A percentile compares a stretch with the other conserved stretches of the same genome.
phyloP scores from a whole-genome alignment of 2,888 invertebrate genomes.

The Chalcosyrphus nemorum region DNA sequence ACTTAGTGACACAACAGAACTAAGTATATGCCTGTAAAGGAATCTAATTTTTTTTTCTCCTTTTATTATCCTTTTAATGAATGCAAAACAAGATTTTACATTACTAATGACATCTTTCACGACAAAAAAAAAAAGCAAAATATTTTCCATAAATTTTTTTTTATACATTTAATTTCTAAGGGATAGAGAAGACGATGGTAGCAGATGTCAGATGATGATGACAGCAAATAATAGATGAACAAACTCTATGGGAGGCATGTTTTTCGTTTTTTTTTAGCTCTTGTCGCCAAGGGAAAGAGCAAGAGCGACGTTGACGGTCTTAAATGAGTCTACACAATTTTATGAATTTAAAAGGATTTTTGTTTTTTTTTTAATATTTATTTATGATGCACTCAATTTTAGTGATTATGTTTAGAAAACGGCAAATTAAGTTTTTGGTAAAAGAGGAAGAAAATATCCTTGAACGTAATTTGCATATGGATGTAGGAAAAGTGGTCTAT shows the following conservation, averaged over 20 bases:
- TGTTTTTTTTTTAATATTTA: background rate
- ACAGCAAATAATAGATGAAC: background rate
- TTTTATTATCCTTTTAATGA: conserved; percentile 13
- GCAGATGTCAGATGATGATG: conserved; percentile 23
- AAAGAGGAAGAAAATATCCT: too few species aligned
- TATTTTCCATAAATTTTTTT: conserved; percentile 3
- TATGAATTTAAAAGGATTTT: background rate
- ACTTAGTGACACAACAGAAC: background rate
- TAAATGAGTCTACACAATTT: background rate
- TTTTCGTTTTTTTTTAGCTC: background rate
- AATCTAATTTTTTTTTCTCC: background rate
- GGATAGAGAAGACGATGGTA: background rate
- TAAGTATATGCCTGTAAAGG: background rate
- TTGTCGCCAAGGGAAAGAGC: too few species aligned
- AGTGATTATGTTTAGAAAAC: background rate
- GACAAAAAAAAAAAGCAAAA: background rate
- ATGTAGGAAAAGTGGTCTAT: too few species aligned
- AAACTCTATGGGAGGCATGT: background rate
- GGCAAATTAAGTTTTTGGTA: background rate
- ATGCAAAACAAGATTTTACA: conserved; percentile 6
- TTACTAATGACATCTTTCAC: conserved; percentile 18
- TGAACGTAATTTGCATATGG: too few species aligned
- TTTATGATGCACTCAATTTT: background rate
- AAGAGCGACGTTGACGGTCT: background rate
- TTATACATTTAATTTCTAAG: conserved; percentile 13